These are phyloP conservation scores for Xenopus petersii DNA, from an alignment of 2,797 vertebrate genomes.

Conservation along the genomic window DNA sequence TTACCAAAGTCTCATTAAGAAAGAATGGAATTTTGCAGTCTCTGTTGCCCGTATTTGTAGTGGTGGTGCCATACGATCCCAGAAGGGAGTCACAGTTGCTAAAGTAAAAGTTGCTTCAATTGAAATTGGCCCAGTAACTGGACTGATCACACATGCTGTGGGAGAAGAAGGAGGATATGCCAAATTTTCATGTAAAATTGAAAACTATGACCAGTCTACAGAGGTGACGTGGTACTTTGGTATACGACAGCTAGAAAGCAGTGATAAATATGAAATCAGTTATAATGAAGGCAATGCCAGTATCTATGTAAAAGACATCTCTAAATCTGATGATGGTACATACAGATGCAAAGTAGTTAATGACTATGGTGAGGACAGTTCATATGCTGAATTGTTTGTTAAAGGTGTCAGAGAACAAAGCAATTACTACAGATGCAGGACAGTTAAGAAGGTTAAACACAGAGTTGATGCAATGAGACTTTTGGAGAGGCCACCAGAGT, in stretches of 20 bases:
- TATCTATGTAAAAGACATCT: constrained; percentile 84
- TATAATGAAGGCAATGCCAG: constrained; percentile 90
- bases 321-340: constrained; percentile 88
- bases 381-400: constrained; percentile 90
- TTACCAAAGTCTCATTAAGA: constrained; percentile 87
- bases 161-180: constrained; percentile 80
- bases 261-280: constrained; percentile 87
- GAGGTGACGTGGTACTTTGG: constrained; percentile 97
- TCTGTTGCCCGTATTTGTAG: constrained; percentile 88
- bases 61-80: constrained; percentile 87
- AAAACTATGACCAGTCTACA: constrained; percentile 93
- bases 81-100: constrained; percentile 84
- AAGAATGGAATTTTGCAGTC: constrained; percentile 90
- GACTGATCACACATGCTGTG: constrained; percentile 83
- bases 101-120: constrained; percentile 96
- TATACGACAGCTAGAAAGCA: constrained; percentile 88
- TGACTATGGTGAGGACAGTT: constrained; percentile 95
- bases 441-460: constrained; percentile 89
- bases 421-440: constrained; percentile 83
- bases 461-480: constrained; percentile 90
- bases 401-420: constrained; percentile 82
- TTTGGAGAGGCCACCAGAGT: constrained; percentile 93
- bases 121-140: constrained; percentile 89
- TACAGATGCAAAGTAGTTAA: constrained; percentile 96
- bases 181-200: constrained; percentile 89